A percentile compares a stretch with the other conserved stretches of the same genome.
These are phyloP conservation scores for Chlorops oryzae DNA, from an alignment of 1,140 invertebrate genomes.

Conservation along the genomic window DNA sequence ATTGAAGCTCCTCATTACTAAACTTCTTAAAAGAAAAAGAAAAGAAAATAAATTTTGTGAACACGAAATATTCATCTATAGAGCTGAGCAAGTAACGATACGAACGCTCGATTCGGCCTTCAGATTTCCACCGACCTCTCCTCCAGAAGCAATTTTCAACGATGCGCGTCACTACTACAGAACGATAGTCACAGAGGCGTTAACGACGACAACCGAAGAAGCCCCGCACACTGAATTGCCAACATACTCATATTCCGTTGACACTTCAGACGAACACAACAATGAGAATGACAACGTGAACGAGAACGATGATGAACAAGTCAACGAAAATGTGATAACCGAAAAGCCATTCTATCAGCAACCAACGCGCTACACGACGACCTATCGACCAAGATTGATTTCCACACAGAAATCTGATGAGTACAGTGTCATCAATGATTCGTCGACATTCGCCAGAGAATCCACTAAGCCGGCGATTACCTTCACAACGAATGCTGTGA, in stretches of 20 bases:
- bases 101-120: slow-evolving; percentile 20
- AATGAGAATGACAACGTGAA: slow-evolving; percentile 24
- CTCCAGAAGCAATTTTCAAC: too few species aligned
- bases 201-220: slow-evolving; percentile 9
- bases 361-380: slow-evolving; percentile 1
- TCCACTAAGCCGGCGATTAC: not conserved
- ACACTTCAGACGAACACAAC: slow-evolving; percentile 23
- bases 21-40: too few species aligned
- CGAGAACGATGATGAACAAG: slow-evolving; percentile 3
- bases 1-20: too few species aligned
- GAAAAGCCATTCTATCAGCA: not conserved
- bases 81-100: slow-evolving; percentile 28
- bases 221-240: slow-evolving; percentile 29
- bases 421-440: slow-evolving; percentile 21
- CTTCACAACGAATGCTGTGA: slow-evolving; percentile 3
- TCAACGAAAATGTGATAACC: not conserved
- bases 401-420: slow-evolving; percentile 17
- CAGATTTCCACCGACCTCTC: too few species aligned
- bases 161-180: slow-evolving; percentile 29
- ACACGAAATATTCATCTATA: slow-evolving; percentile 24
- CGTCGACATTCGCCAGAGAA: not conserved
- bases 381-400: slow-evolving; percentile 5
- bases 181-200: slow-evolving; percentile 22
- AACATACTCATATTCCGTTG: too few species aligned
- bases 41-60: not conserved